These are phyloP conservation scores for Aurelia sp. DNA, from an alignment of 30 jellyfish, hydroid and myxozoan genomes.

Conservation along the genomic window DNA sequence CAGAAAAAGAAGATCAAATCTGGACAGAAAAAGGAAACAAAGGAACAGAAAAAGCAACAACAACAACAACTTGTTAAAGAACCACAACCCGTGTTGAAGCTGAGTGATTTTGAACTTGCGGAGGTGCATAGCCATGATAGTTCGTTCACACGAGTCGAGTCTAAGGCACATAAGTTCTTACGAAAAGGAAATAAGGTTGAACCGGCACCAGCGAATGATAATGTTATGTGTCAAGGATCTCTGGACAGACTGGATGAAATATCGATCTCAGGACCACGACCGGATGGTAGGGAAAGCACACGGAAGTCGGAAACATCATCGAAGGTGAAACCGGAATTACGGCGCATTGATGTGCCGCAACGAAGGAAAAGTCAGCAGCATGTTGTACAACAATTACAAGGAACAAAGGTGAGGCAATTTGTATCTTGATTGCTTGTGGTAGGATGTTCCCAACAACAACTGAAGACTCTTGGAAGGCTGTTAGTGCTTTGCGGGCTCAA, in stretches of 20 bases:
- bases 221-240: conserved; percentile 25
- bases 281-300: conserved; percentile 73
- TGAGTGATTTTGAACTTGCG: conserved; percentile 27
- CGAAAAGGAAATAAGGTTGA: conserved; percentile 71
- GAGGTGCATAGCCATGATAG: conserved; percentile 17
- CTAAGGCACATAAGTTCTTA: conserved; percentile 46
- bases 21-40: conserved; percentile 34
- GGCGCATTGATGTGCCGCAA: conserved; percentile 56
- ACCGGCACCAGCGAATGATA: conserved; percentile 54
- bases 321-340: conserved; percentile 22
- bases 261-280: conserved; percentile 96
- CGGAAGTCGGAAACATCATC: conserved; percentile 17
- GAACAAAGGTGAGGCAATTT: not conserved
- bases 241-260: conserved; percentile 94
- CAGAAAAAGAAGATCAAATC: conserved; percentile 32
- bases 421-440: no score
- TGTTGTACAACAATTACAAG: conserved; percentile 8
- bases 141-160: conserved; percentile 63
- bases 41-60: conserved; percentile 33
- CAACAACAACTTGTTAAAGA: conserved; percentile 23
- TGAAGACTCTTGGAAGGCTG: no score
- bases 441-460: no score
- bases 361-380: conserved; percentile 50
- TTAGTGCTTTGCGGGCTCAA: no score
- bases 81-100: conserved; percentile 29